Base-by-base conservation (phyloP, 2,113 vertebrate species). In the Pterophyllum scalare region DNA sequence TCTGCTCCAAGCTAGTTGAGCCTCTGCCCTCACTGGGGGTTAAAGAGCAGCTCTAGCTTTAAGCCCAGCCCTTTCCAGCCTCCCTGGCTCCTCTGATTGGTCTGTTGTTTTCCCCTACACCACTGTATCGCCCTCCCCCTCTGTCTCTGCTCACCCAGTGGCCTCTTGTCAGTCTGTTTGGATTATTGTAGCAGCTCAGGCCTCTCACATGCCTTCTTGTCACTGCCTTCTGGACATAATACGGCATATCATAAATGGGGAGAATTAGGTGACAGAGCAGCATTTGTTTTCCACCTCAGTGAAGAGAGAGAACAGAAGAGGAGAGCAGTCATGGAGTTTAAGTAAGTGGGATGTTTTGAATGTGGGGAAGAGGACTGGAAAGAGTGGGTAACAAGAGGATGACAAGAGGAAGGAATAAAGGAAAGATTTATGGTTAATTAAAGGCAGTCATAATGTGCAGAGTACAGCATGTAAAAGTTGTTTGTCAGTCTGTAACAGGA, bases 101-200 rank as follows among this genome's bases (percentile, higher is more conserved):
- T 75, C 67, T 6, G 2, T 74, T 26, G 59, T 22, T 40, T 83
- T 64, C 77, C 81, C 78, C 40, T 79, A 60, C 70, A 61, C 46
- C 24, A 4, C 19, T 28, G 12, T 8, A 31, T 13, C 35, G 15
- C 59, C 87, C 84, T 28, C 81, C 83, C 85, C 79, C 74, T 40
- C 56, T 3, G 7, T 26, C 72, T 85, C 33, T 6, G 13, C 72
- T 79, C 75, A 19, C 43, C 79, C 83, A 26, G 75, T 83, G 75
- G 77, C 75, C 83, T 58, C n/a, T 87, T 74, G 84, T 89, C 92
- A 87, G 92, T 91, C 93, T 92, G 93, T 92, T 92, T 93, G 92
- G 86, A 90, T 94, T 94, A 92, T 67, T 82, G 87, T 82, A 86
- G 83, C 87, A 77, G 83, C 89, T 88, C 90, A 80, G 89, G 88